Base-by-base conservation (phyloP, 2,113 vertebrate genomes). In the Caretta caretta region DNA sequence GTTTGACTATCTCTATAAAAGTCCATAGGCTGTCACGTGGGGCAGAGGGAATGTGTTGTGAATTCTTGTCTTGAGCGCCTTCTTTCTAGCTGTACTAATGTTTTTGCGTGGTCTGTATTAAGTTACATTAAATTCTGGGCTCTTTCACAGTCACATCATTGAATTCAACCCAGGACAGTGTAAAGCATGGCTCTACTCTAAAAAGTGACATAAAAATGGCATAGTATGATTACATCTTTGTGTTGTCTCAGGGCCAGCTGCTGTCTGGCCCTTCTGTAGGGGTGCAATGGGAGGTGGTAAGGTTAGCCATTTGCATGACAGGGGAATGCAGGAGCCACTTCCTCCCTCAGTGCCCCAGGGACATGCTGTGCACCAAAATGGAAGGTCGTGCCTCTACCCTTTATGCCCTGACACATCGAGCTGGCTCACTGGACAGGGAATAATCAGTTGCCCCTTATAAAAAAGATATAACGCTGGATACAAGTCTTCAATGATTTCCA, bases 1-100 rank as follows among this genome's bases (percentile, higher is more conserved):
- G 13, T 90, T 90, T 83, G 9, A 38, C 88, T 46, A 3, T 81
- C 3, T 42, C 3, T 2, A 8, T 72, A 29, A 38, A 42, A 42
- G 49, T 7, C 46, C 9, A 20, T 14, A 8, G 82, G 3, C 53
- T 72, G 75, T 89, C 17, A 4, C 48, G 50, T 14, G 8, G 7
- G 11, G 76, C 35, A 51, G 14, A 84, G 9, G 62, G 50, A 93
- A 56, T 49, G 75, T n/a, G 49, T 65, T 69, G 69, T 7, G 10
- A 95, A 90, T 9, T 92, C 92, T 92, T 92, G 11, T 29, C 89
- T 94, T 48, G 6, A 86, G 35, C 80, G 17, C 10, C 16, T n/a
- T 14, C 24, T 48, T 51, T 62, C 9, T 87, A 49, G 46, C 17
- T 72, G 50, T 51, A 20, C 29, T 56, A 38, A 42, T 53, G 19